Conservation (phyloP, 2,888 invertebrate genomes). For the Phengaris alcon region DNA sequence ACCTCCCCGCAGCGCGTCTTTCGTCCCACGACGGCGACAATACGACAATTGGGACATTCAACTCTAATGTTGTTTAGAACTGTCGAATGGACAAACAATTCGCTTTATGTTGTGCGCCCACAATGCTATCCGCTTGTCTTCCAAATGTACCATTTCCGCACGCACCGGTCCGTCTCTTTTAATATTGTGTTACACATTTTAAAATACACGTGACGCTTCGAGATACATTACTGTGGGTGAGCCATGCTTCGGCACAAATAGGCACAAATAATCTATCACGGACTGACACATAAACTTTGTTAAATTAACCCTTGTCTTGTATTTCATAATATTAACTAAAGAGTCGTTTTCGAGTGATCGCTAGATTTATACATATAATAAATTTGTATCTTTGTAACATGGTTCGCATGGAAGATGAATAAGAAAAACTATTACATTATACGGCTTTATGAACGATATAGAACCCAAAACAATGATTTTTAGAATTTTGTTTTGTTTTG, state of each 20-base stretch:
- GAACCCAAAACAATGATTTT: no score
- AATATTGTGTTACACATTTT: neutral
- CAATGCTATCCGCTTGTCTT: conserved; percentile 58
- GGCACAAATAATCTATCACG: neutral
- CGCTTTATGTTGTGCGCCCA: conserved; percentile 66
- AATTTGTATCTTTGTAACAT: no score
- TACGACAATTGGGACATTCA: conserved; percentile 74
- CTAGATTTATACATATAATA: no score
- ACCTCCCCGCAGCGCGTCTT: conserved; percentile 52
- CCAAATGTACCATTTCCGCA: conserved; percentile 72
- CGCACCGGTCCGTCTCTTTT: conserved; percentile 11
- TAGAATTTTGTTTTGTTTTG: no score
- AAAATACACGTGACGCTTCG: neutral
- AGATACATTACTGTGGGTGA: neutral
- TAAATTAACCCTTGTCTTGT: neutral
- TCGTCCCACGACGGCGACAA: conserved; percentile 59
- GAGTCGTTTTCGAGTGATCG: no score
- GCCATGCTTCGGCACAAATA: neutral
- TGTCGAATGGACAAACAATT: conserved; percentile 67
- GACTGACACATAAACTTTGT: neutral
- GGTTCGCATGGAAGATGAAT: no score
- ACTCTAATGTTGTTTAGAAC: conserved; percentile 74
- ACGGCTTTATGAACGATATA: no score
- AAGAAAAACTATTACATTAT: no score
- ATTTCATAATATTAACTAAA: no score